A percentile compares a stretch with the other conserved stretches of the same genome.
These are phyloP conservation scores for Syngnathus scovelli DNA, from an alignment of 2,113 vertebrate genomes.

Conservation along the genomic window DNA sequence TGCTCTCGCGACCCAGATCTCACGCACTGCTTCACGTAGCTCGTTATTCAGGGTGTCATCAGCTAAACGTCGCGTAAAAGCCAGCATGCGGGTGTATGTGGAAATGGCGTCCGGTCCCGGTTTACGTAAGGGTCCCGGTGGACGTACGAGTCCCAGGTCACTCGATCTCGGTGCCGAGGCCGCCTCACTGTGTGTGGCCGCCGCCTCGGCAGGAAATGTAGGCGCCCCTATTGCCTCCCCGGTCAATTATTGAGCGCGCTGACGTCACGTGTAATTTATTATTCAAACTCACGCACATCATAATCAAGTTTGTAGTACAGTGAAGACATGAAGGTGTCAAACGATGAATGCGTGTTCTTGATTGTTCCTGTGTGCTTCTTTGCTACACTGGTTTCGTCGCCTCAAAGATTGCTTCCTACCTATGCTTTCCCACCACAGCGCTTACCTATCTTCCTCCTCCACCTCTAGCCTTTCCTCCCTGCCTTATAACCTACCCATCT, in stretches of 20 bases:
- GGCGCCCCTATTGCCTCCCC: neutral
- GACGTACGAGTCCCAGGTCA: too few species aligned
- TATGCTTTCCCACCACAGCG: too few species aligned
- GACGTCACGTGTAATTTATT: neutral
- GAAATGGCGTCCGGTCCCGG: neutral
- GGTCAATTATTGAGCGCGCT: neutral
- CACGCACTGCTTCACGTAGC: neutral
- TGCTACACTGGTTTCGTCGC: too few species aligned
- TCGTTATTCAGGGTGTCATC: neutral
- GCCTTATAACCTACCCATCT: too few species aligned
- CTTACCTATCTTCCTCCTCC: too few species aligned
- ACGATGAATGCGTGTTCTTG: neutral
- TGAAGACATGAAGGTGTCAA: neutral
- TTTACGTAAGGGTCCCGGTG: neutral
- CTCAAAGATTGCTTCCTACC: too few species aligned
- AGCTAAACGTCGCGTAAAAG: neutral
- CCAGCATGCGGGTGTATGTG: too few species aligned
- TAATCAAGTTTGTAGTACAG: too few species aligned
- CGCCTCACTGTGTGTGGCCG: too few species aligned
- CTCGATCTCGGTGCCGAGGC: neutral
- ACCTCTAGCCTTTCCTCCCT: too few species aligned
- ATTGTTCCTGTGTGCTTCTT: too few species aligned
- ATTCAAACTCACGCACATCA: neutral
- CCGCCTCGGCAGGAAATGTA: neutral
- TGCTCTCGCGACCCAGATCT: neutral